phyloP scores from a whole-genome alignment of 2,888 invertebrate genomes.

The Frankliniella intonsa region DNA sequence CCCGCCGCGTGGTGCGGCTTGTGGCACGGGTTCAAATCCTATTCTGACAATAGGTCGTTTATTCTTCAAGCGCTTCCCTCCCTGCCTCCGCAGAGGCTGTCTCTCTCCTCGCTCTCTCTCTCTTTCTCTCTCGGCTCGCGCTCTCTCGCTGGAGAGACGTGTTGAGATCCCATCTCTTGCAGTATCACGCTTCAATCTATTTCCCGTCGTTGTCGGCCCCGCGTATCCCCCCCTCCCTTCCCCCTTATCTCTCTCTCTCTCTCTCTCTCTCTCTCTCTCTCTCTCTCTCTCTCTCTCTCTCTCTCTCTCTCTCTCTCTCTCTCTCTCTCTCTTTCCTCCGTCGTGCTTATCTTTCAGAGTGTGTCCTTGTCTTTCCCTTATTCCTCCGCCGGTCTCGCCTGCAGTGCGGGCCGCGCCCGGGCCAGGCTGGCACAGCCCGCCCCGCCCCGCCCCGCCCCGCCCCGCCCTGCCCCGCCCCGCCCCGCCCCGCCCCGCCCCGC shows the following conservation, averaged over 20 bases:
- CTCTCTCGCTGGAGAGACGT: not conserved
- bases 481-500: too few species aligned
- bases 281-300: too few species aligned
- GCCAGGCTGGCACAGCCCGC: too few species aligned
- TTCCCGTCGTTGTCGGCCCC: conserved; percentile 1
- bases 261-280: not conserved
- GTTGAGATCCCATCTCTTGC: conserved; percentile 16
- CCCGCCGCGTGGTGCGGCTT: not conserved
- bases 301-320: not conserved
- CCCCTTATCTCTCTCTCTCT: not conserved
- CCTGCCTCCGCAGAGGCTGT: not conserved
- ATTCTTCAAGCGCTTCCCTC: conserved; percentile 15
- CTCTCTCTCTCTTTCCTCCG: not conserved
- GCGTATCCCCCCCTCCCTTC: not conserved
- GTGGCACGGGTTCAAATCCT: conserved; percentile 10
- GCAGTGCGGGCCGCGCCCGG: too few species aligned
- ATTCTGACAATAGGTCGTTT: conserved; percentile 18
- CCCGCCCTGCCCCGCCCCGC: too few species aligned
- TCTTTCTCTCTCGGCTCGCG: not conserved
- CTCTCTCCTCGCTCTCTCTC: too few species aligned
- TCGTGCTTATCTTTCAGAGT: too few species aligned
- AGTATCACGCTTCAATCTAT: conserved; percentile 25
- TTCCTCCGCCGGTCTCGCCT: too few species aligned
- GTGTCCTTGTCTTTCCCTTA: too few species aligned
- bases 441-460: too few species aligned